Conservation (phyloP, 2,888 invertebrate species). For the Drosophila dives region DNA sequence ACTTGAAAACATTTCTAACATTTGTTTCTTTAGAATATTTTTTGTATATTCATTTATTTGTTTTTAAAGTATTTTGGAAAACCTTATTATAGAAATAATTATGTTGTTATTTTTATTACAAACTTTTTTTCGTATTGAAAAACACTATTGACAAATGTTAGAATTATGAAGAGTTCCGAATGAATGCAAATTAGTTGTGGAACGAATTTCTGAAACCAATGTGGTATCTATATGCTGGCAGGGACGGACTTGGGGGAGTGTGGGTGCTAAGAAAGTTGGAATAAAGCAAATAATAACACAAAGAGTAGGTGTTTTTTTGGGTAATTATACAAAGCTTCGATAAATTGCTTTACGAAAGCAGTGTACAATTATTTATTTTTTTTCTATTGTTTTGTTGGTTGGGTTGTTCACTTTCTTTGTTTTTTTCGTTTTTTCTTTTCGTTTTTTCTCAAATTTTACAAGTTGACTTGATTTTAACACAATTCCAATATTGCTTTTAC, state of each 20-base stretch:
- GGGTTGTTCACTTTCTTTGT: constrained; percentile 43
- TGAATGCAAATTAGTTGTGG: constrained; percentile 26
- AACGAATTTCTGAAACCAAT: constrained; percentile 33
- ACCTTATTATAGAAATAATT: neutral
- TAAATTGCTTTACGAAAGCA: constrained; percentile 75
- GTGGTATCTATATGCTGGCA: constrained; percentile 5
- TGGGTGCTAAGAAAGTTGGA: constrained; percentile 28
- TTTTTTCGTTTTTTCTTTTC: constrained; percentile 31
- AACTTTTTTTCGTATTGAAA: neutral
- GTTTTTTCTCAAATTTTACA: constrained; percentile 49
- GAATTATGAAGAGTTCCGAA: neutral
- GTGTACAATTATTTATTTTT: constrained; percentile 77
- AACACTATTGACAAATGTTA: neutral
- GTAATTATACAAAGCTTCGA: constrained; percentile 76
- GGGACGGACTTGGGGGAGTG: neutral
- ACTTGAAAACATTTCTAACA: neutral
- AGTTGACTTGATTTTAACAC: constrained; percentile 61
- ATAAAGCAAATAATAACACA: constrained; percentile 73
- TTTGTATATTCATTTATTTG: neutral
- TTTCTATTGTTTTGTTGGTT: constrained; percentile 70
- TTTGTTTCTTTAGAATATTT: neutral
- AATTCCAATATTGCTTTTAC: constrained; percentile 61
- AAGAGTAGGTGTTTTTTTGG: constrained; percentile 48
- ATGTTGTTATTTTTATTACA: neutral
- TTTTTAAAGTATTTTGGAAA: neutral